Evolutionary conservation across 1,140 invertebrate species (phyloP).

Genomic region (Matsumurasca onukii): DNA sequence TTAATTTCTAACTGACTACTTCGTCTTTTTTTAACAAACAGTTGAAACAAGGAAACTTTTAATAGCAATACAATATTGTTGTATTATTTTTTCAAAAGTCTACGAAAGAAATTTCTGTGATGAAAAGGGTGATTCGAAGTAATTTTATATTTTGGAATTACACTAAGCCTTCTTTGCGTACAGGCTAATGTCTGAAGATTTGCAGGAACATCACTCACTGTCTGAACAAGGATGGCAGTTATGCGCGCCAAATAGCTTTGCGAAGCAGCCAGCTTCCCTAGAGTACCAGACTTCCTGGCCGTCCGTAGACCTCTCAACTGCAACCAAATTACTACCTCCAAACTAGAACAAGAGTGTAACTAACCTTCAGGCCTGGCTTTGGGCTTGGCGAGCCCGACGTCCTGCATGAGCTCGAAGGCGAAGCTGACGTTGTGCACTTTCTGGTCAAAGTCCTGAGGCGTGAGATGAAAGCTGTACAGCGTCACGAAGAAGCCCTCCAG

Average conservation of each 20-base stretch:
- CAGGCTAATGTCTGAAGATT: neutral
- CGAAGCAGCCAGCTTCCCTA: neutral
- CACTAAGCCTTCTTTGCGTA: neutral
- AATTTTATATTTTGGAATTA: no score
- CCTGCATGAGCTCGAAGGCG: constrained; percentile 97
- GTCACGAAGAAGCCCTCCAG: constrained; percentile 98
- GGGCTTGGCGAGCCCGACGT: constrained; percentile 92
- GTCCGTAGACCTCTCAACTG: neutral
- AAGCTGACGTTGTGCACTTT: constrained; percentile 97
- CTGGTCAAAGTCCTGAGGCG: constrained; percentile 86
- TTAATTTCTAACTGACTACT: neutral
- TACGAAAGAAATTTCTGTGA: no score
- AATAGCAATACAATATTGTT: no score
- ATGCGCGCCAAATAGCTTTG: neutral
- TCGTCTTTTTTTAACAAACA: no score
- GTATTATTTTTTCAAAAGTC: no score
- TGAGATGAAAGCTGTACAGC: constrained; percentile 91
- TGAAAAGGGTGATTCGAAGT: no score
- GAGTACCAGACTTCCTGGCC: neutral
- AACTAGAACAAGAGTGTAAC: neutral
- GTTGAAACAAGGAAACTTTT: no score
- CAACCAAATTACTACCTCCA: neutral
- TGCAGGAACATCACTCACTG: neutral
- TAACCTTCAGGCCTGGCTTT: constrained; percentile 95
- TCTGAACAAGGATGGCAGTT: neutral